phyloP scores from a whole-genome alignment of 2,888 invertebrate genomes.

The Brenthis daphne region DNA sequence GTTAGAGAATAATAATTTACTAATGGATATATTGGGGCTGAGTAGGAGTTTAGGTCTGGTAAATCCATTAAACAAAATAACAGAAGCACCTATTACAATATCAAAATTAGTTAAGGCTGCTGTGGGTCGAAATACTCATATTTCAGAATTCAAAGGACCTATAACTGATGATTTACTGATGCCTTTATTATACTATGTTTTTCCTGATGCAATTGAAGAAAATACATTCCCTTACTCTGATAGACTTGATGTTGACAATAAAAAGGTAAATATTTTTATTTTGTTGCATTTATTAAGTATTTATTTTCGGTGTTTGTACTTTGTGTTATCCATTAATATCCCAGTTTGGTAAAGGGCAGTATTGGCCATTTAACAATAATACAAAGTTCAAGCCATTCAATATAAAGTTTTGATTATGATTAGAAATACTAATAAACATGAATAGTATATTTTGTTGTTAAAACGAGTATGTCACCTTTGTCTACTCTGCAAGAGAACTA shows the following conservation, averaged over 20 bases:
- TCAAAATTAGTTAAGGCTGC: slow-evolving; percentile 81
- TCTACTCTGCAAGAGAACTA: no score
- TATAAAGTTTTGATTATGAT: no score
- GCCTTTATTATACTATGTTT: slow-evolving; percentile 90
- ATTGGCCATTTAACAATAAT: no score
- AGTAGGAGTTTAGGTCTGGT: slow-evolving; percentile 74
- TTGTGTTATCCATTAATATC: neutral
- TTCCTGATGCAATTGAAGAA: slow-evolving; percentile 92
- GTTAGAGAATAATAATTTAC: slow-evolving; percentile 75
- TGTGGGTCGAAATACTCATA: slow-evolving; percentile 74
- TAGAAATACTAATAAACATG: no score
- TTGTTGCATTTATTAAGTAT: neutral
- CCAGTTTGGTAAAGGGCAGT: neutral
- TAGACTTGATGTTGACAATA: slow-evolving; percentile 72
- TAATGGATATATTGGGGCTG: slow-evolving; percentile 75
- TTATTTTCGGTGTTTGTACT: neutral
- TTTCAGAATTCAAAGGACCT: slow-evolving; percentile 86
- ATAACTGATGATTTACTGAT: slow-evolving; percentile 89
- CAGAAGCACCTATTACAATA: slow-evolving; percentile 89
- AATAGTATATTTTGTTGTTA: no score
- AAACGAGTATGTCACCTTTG: no score
- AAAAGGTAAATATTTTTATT: slow-evolving; percentile 54
- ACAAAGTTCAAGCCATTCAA: no score
- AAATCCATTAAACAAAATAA: slow-evolving; percentile 86
- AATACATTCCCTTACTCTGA: slow-evolving; percentile 79